phyloP scores from a whole-genome alignment of 35 echinoderm and acorn worm species.

The Holothuria glaberrima region DNA sequence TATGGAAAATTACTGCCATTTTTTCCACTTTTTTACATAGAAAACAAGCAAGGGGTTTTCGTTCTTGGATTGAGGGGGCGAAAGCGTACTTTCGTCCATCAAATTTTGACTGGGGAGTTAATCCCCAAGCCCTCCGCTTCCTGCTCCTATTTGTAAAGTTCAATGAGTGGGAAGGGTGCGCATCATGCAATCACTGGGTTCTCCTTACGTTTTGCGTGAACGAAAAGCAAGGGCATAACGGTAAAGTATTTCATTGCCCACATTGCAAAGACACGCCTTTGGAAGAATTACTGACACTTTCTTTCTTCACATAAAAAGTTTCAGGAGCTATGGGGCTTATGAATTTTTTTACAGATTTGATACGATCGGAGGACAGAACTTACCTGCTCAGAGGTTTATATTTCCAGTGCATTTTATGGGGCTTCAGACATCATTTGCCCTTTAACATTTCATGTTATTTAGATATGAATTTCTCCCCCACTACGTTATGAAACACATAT shows the following conservation, averaged over 20 bases:
- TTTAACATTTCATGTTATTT: background rate
- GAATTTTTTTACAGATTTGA: background rate
- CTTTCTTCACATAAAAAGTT: no score
- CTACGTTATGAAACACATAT: no score
- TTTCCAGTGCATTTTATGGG: background rate
- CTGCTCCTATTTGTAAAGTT: no score
- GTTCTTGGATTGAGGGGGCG: no score
- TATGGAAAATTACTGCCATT: no score
- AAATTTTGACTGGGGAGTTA: no score
- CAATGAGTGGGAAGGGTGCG: background rate
- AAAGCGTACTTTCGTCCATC: no score
- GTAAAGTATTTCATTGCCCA: background rate
- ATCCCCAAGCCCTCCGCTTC: no score
- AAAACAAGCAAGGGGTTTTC: no score
- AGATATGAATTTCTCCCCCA: no score
- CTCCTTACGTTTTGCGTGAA: background rate
- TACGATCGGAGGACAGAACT: background rate
- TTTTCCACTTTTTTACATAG: no score
- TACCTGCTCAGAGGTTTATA: background rate
- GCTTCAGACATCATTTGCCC: background rate
- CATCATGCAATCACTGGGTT: background rate
- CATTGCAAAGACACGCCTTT: background rate
- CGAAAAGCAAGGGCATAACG: background rate
- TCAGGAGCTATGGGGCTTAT: background rate
- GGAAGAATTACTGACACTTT: constrained; percentile 9